Evolutionary conservation across 2,113 vertebrate species (phyloP), one percentile per base, ranked within the genome.

Genomic region (Muntiacus reevesi): DNA sequence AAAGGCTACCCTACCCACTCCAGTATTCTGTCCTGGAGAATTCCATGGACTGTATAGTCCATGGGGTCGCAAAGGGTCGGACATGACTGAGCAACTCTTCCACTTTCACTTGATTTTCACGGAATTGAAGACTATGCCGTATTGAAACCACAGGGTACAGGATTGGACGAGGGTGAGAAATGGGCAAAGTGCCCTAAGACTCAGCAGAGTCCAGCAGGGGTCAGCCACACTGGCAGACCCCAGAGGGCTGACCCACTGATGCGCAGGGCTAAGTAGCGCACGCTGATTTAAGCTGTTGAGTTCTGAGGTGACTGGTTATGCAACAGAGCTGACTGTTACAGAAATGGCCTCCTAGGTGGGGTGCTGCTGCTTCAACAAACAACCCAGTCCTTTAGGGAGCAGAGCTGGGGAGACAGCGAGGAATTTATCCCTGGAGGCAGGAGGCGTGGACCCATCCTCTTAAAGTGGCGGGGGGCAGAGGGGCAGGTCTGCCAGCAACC

Each of bases 231-330:
- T 28, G 74, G 74, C 13, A 3, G 1, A 45, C 13, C 25, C 74
- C 43, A 7, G 74, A 28, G 40, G 3, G 54, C n/a, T 9, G 82
- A 36, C 25, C 25, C 0, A 8, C n/a, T 17, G 54, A 84, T 0
- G 0, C 9, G 2, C 7, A 16, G 17, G 55, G 88, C 71, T 47
- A 6, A 33, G 16, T 0, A n/a, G 45, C 0, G 0, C 1, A 0
- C 13, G 55, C 14, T 14, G 76, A 19, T 45, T 50, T 12, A 47
- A 12, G 43, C 30, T n/a, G 3, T n/a, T 36, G 17, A 8, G 43
- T 50, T n/a, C 43, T 17, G 89, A 16, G 89, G 33, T 8, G 74
- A 54, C n/a, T 12, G 17, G 71, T 90, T 33, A 47, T 1, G 13
- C 36, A 15, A 52, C 52, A 59, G 21, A 45, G 6, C 43, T 28